Evolutionary conservation across 2,113 vertebrate genomes (phyloP), one percentile per base, ranked within the genome.

Genomic region (Sinocyclocheilus anophthalmus): DNA sequence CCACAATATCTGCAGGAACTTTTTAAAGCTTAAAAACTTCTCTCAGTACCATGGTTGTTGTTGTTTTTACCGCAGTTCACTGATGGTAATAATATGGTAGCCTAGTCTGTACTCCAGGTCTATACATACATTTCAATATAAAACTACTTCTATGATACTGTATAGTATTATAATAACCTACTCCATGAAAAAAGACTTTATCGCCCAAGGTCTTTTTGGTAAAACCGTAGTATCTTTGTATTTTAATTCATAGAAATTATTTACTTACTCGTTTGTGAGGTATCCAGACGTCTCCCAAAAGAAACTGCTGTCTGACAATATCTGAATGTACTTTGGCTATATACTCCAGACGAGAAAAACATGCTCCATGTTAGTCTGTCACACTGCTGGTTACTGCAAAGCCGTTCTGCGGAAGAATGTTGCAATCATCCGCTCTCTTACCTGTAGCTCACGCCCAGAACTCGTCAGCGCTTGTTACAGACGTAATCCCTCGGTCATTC

Each of bases 391-490:
- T 9, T 26, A 55, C 24, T 2, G 76, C 30, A 24, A 5, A 18
- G 13, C 48, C 37, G 13, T 11, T 53, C 22, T 5, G 78, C 33
- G 78, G 78, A 81, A 81, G 30, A 24, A 20, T 82, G 80, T 82
- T 69, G 80, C 42, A 82, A 82, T 69, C 11, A 6, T 37, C 48
- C 9, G 48, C 48, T 33, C 42, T 39, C 22, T 73, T 20, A 84
- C 82, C 82, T 84, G 82, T 59, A 59, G 11, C 67, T 73, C 50
- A 72, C 82, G 69, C 82, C 82, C 82, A 73, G 69, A 57, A 84
- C 82, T 37, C 82, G 82, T 84, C 82, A 59, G 69, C 69, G 30
- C 82, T 57, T 59, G 82, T 84, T 73, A 9, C 45, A 59, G 12
- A 45, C 33, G 13, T 70, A 22, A 55, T 14, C 18, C n/a, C 50